Base-by-base conservation (phyloP, 2,113 vertebrate genomes). In the Collichthys lucidus region DNA sequence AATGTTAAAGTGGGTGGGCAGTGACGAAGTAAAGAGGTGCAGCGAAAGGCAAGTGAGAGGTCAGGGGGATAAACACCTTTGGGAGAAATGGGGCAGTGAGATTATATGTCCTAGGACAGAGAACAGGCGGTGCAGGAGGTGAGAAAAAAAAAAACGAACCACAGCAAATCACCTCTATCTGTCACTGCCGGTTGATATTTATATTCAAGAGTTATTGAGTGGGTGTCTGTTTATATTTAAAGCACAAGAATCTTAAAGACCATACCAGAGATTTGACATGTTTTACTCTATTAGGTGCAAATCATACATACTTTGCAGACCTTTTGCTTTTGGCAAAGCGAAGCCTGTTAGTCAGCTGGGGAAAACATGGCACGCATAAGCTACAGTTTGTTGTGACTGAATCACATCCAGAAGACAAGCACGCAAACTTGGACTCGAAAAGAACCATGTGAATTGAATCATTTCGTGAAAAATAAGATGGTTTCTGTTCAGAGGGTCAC, bases 51-150 rank as follows among this genome's bases (percentile, higher is more conserved):
- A 74, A 93, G 86, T 46, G 80, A 82, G 86, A 89, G 90, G 91
- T 86, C 89, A 81, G 66, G 31, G 84, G 94, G 92, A 94, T 95
- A 93, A 94, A 94, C 93, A 92, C 93, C 92, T 91, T 87, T 5
- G 60, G 75, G 74, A 86, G 75, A 93, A 92, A 94, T 87, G 85
- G 77, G 89, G 83, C 75, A 79, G 85, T 85, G 91, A 91, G 94
- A 95, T 95, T 95, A 95, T 77, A 79, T 94, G 92, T 94, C 89
- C 92, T 65, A 24, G 88, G 87, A 89, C 85, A 94, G 86, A 85
- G 88, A 83, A 91, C 72, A 79, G 70, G 55, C 77, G 22, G 31
- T 31, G 67, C 19, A 56, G 53, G 77, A 89, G 91, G 90, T 79
- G 91, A 91, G 74, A 83, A 73, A 83, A 82, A 83, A 82, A 85